Conservation (phyloP, 2,113 vertebrate genomes). For the Caranx melampygus region DNA sequence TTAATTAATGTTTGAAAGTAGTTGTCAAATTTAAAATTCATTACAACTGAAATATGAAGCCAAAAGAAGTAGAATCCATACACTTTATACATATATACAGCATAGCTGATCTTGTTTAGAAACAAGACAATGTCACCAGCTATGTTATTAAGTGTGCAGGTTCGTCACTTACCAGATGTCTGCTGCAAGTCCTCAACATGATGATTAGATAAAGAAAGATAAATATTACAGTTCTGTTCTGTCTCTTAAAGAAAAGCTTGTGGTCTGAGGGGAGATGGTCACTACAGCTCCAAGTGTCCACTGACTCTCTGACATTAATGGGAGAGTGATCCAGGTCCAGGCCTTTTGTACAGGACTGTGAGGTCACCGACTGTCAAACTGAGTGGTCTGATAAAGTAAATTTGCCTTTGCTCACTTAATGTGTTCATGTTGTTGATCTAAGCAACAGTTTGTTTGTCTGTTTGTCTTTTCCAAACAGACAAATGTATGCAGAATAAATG, state of each 20-base stretch:
- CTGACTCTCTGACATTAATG: background rate
- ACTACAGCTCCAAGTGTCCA: background rate
- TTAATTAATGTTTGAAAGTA: too few species aligned
- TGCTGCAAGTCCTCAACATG: conserved; percentile 2
- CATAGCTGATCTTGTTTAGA: too few species aligned
- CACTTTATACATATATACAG: too few species aligned
- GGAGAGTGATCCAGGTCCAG: background rate
- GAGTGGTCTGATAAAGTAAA: background rate
- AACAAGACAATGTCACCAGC: too few species aligned
- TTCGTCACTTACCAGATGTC: conserved; percentile 3
- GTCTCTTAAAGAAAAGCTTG: background rate
- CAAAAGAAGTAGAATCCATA: too few species aligned
- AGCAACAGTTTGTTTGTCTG: background rate
- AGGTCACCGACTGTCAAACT: background rate
- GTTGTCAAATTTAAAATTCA: too few species aligned
- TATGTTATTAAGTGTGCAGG: too few species aligned
- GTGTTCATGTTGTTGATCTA: background rate
- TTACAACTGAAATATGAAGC: too few species aligned
- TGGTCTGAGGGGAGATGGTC: background rate
- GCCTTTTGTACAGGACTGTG: background rate
- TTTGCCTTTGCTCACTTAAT: background rate
- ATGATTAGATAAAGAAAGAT: background rate
- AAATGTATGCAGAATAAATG: background rate
- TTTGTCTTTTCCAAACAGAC: background rate
- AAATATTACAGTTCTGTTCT: background rate